Evolutionary conservation across 2,888 invertebrate species (phyloP), one percentile per base, ranked within the genome.

Genomic region (Leptothorax acervorum): DNA sequence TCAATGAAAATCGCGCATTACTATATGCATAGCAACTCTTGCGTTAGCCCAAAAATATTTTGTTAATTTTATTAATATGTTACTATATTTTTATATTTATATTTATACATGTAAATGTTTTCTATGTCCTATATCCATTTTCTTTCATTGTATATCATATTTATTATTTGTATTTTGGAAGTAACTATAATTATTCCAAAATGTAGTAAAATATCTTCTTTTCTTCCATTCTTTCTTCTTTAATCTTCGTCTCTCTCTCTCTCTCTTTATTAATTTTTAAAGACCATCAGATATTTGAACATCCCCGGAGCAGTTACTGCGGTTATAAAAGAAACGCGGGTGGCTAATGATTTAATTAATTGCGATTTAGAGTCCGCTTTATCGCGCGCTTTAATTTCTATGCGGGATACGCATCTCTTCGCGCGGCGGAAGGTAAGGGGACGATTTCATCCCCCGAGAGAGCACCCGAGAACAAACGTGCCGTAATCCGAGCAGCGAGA

Each of bases 401-500:
- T 28, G 73, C 35, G 28, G 48, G 48, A 60, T 81, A 81, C 79
- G 73, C 73, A 60, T 60, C 35, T 71, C 23, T n/a, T 71, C 6
- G 45, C 71, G 23, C 45, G 23, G 23, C 8, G n/a, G 71, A 63
- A 62, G 55, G 62, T 35, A 68, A 70, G 53, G 66, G 45, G 62
- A 35, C 35, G 35, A 63, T 45, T 62, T 23, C 39, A 55, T 12
- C 62, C 15, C 74, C 55, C 35, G 15, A 31, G 48, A 11, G 76
- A 70, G 23, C 57, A 78, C 55, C 76, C 18, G 74, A 74, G 62
- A 66, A 74, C 84, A 65, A 81, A 81, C 71, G 65, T 48, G 55
- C 76, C 57, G 79, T 88, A 89, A 90, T 89, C 83, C 82, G 73
- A 62, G 68, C 65, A 57, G 35, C 48, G 86, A 85, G 86, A 88